Evolutionary conservation across 2,888 invertebrate genomes (phyloP).

Genomic region (Polydrusus pterygomalis): DNA sequence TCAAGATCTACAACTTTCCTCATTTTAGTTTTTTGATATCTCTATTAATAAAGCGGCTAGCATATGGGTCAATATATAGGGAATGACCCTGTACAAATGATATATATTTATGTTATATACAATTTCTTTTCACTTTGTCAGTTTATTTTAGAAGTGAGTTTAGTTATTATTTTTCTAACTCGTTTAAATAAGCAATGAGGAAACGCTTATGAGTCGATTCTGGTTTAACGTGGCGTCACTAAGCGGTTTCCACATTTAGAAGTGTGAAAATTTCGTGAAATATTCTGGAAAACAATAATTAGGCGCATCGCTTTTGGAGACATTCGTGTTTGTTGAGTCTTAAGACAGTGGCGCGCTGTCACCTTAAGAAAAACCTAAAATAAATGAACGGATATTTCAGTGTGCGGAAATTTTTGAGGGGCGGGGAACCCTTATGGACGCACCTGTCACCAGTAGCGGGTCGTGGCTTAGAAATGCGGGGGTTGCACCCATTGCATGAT

Average conservation of each 20-base stretch:
- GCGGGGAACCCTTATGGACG: too few relatives aligned
- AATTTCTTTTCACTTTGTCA: background rate
- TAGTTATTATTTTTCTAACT: background rate
- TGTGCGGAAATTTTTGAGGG: too few relatives aligned
- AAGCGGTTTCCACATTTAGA: slow-evolving; percentile 49
- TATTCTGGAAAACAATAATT: slow-evolving; percentile 53
- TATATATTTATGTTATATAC: background rate
- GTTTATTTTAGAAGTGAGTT: slow-evolving; percentile 12
- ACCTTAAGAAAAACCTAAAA: too few relatives aligned
- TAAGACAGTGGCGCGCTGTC: slow-evolving; percentile 34
- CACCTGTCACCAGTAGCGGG: too few relatives aligned
- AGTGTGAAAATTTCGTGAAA: slow-evolving; percentile 50
- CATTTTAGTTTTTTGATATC: too few relatives aligned
- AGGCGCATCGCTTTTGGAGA: slow-evolving; percentile 53
- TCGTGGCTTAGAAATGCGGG: too few relatives aligned
- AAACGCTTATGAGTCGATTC: slow-evolving; percentile 17
- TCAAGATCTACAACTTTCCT: too few relatives aligned
- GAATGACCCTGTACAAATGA: too few relatives aligned
- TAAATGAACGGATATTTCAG: too few relatives aligned
- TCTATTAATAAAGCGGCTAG: too few relatives aligned
- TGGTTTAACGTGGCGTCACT: slow-evolving; percentile 16
- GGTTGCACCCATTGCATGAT: too few relatives aligned
- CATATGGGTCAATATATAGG: too few relatives aligned
- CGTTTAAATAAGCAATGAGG: slow-evolving; percentile 24
- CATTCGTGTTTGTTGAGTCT: slow-evolving; percentile 53